phyloP scores from a whole-genome alignment of 2,113 vertebrate species.

The Rhinopomastus cyanomelas region DNA sequence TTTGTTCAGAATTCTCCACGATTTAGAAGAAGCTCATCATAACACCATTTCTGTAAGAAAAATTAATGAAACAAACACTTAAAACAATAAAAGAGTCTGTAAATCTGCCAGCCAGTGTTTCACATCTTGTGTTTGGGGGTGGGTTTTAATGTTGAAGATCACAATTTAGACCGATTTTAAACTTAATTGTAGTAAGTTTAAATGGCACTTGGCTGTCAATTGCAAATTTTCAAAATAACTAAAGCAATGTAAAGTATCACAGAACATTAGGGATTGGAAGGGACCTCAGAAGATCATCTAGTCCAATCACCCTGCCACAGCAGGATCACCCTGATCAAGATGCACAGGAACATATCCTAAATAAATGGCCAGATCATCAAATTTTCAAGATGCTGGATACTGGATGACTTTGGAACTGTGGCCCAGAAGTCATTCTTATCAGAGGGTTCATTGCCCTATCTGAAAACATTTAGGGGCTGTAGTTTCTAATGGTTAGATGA shows the following conservation, averaged over 20 bases:
- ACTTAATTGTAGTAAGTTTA: not conserved
- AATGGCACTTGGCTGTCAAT: not conserved
- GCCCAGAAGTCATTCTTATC: not conserved
- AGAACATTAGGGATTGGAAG: no score
- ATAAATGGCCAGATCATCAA: not conserved
- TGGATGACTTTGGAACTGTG: not conserved
- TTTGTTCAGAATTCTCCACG: not conserved
- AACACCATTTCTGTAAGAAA: not conserved
- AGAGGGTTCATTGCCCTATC: not conserved
- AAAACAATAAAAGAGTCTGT: no score
- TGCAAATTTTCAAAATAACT: not conserved
- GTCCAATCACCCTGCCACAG: no score
- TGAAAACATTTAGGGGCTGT: not conserved
- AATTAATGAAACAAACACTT: not conserved
- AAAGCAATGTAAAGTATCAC: not conserved
- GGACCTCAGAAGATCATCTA: no score
- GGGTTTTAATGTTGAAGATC: not conserved
- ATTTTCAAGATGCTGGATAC: not conserved
- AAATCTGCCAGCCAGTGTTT: not conserved
- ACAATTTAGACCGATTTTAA: not conserved
- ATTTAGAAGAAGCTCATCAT: not conserved
- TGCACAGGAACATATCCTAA: not conserved
- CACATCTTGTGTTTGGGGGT: not conserved
- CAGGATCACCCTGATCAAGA: no score
- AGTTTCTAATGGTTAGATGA: not conserved